These are phyloP conservation scores for Jordanella pulchra DNA, from an alignment of 2,797 vertebrate species.

Conservation along the genomic window DNA sequence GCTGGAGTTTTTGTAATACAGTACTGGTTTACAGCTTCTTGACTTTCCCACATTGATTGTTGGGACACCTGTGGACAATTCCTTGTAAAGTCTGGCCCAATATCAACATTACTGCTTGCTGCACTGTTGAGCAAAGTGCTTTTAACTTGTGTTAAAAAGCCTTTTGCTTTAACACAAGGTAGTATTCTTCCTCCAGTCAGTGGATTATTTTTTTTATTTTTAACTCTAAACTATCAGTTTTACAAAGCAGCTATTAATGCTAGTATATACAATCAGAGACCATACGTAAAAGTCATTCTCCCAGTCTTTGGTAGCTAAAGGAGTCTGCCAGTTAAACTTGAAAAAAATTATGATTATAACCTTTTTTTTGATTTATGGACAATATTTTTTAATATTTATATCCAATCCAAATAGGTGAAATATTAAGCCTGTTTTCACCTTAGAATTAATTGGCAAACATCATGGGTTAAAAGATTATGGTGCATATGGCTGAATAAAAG, in stretches of 20 bases:
- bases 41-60: not conserved
- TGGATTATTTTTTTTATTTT: not conserved
- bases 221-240: not conserved
- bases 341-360: not conserved
- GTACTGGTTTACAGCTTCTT: not conserved
- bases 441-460: not conserved
- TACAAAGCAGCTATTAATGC: no score
- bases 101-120: no score
- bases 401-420: not conserved
- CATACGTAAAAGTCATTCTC: no score
- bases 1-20: not conserved
- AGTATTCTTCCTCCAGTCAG: not conserved
- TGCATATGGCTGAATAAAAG: not conserved
- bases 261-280: no score
- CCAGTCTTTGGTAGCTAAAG: no score
- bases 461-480: not conserved
- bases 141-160: not conserved
- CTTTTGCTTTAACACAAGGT: no score
- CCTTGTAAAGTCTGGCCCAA: no score
- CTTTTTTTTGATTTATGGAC: not conserved
- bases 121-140: no score
- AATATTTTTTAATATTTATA: not conserved
- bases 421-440: not conserved
- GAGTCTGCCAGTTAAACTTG: no score
- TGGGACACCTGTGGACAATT: not conserved